Conservation (phyloP, 2,797 vertebrate genomes). For the Triplophysa yarkandensis region DNA sequence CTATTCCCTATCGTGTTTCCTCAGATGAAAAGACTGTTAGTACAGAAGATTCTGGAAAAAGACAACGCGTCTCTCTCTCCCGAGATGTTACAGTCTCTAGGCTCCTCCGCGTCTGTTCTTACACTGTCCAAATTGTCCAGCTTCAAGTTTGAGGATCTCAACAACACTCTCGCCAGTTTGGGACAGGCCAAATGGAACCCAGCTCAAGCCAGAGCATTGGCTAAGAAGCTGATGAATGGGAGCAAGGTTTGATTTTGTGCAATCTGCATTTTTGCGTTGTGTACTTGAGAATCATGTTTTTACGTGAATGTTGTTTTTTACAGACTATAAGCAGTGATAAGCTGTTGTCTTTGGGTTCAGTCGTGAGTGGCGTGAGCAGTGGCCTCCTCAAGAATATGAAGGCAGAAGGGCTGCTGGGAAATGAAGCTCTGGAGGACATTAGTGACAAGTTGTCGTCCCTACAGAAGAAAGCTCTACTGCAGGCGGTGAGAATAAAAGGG, state of each 20-base stretch:
- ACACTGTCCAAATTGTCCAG: conserved; percentile 53
- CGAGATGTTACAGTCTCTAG: conserved; percentile 52
- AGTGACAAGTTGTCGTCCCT: conserved; percentile 59
- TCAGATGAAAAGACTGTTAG: conserved; percentile 67
- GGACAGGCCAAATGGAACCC: conserved; percentile 54
- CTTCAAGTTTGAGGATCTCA: conserved; percentile 42
- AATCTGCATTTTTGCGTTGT: background rate
- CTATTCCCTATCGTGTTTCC: background rate
- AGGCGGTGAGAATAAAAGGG: conserved; percentile 62
- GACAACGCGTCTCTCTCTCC: background rate
- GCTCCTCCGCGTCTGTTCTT: conserved; percentile 48
- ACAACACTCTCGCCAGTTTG: conserved; percentile 50
- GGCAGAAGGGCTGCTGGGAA: conserved; percentile 57
- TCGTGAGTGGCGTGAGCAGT: conserved; percentile 61
- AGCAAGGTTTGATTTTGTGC: conserved; percentile 55
- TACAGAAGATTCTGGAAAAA: conserved; percentile 49
- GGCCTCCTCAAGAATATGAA: conserved; percentile 59
- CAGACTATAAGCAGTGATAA: conserved; percentile 52
- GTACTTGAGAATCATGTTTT: background rate
- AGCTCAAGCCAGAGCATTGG: conserved; percentile 58
- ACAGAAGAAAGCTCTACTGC: conserved; percentile 68
- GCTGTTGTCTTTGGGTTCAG: conserved; percentile 59
- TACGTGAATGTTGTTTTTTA: background rate
- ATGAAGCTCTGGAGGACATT: conserved; percentile 60
- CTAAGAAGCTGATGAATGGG: conserved; percentile 55